Evolutionary conservation across 2,888 invertebrate species (phyloP).

Genomic region (Ornithoptera priamus): DNA sequence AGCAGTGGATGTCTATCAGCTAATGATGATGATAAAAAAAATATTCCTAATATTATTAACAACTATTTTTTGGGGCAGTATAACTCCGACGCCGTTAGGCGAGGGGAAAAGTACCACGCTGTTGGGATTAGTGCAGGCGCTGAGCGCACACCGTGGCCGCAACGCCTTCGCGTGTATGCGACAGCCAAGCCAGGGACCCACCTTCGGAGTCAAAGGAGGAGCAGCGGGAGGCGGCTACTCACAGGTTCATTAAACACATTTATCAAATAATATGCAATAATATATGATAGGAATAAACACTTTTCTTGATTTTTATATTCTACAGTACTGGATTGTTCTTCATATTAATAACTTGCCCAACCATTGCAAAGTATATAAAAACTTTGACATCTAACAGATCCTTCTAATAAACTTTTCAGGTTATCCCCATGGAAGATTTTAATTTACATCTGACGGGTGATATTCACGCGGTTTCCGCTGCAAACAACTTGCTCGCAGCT

Average conservation of each 20-base stretch:
- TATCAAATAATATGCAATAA: too few species aligned
- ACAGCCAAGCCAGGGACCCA: conserved; percentile 99
- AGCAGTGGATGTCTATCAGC: too few species aligned
- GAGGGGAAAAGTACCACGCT: conserved; percentile 99
- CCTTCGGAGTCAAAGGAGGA: conserved; percentile 98
- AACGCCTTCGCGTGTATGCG: conserved; percentile 97
- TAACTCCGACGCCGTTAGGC: conserved; percentile 99
- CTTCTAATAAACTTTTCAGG: conserved; percentile 60
- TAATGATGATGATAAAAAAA: too few species aligned
- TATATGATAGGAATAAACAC: too few species aligned
- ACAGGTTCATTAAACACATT: conserved; percentile 75
- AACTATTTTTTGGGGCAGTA: conserved; percentile 75
- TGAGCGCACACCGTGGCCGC: conserved; percentile 89
- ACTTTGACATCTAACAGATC: too few species aligned
- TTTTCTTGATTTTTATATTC: too few species aligned
- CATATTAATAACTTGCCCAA: too few species aligned
- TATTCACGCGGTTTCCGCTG: conserved; percentile 98
- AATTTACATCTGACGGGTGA: conserved; percentile 99
- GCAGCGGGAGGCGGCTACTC: conserved; percentile 99
- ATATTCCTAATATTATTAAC: too few species aligned
- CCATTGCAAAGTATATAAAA: too few species aligned
- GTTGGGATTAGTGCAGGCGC: conserved; percentile 94
- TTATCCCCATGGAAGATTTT: conserved; percentile 99
- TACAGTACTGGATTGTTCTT: too few species aligned
- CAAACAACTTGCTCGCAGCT: conserved; percentile 98